Base-by-base conservation (phyloP, 2,797 vertebrate species). In the Lithobates sylvaticus region DNA sequence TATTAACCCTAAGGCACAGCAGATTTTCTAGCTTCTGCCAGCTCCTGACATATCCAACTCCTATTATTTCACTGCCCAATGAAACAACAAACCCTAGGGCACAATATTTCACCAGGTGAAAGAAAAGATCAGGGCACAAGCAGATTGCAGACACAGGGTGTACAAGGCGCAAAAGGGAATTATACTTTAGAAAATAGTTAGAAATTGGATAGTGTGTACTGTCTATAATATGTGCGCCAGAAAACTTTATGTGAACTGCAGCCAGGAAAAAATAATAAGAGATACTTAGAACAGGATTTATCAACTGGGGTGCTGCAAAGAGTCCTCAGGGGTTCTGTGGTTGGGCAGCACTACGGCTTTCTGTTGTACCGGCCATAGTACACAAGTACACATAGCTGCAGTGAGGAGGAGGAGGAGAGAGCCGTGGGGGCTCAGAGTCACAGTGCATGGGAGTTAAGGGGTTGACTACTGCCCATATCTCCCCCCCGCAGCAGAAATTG, bases 1-100 rank as follows among this genome's bases (percentile, higher is more conserved):
- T 61, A 50, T 44, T 72, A 72, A 39, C 85, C 79, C 50, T n/a
- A 50, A 69, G 74, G 85, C 73, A 47, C 42, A 65, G 29, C n/a
- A 76, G 9, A 82, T 71, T 32, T 65, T 54, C 18, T 50, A 76
- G 47, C 58, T 32, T 75, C 73, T 81, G 44, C 61, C 64, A 81
- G 78, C 18, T 61, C 47, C 72, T 27, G 42, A 47, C n/a, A 74
- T 7, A 47, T 47, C 39, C 16, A 42, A 44, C 71, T 47, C 69
- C 29, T 21, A 27, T 10, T n/a, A 16, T 23, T 67, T 34, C 69
- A 78, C 68, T 85, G 70, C 61, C 69, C 77, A 23, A 34, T 80
- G 39, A 67, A 6, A 34, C 21, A 50, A 26, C 27, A 42, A 67
- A 79, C 77, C 84, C 39, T 23, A 68, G 70, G 70, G 84, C 70